A percentile compares a stretch with the other conserved stretches of the same genome.
phyloP scores from a whole-genome alignment of 2,113 vertebrate species.

The Crypturellus undulatus region DNA sequence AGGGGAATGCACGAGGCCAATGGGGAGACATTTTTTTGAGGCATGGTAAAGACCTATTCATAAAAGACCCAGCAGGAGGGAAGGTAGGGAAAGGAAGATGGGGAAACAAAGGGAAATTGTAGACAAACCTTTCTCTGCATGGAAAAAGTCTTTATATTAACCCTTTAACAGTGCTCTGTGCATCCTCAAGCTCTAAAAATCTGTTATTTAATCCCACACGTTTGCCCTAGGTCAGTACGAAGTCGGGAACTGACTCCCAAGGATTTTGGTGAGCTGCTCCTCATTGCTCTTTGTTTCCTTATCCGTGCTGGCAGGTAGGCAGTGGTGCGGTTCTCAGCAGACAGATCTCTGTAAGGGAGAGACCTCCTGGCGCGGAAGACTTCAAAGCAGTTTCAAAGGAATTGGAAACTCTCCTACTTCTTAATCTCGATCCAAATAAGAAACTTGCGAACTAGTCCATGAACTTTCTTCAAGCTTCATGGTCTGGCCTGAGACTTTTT shows the following conservation, averaged over 20 bases:
- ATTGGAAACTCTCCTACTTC: background rate
- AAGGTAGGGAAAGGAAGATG: conserved; percentile 4
- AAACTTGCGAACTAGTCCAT: background rate
- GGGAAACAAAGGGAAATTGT: background rate
- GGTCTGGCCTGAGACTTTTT: background rate
- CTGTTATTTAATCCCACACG: background rate
- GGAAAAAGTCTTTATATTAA: background rate
- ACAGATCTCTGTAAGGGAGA: background rate
- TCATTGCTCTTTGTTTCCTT: background rate
- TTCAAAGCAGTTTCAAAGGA: background rate
- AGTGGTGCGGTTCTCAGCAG: background rate
- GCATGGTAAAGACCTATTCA: background rate
- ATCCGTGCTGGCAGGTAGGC: background rate
- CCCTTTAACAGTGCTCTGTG: background rate
- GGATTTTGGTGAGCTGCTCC: background rate
- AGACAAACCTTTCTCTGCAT: background rate
- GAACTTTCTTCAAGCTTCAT: background rate
- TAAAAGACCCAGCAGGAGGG: conserved; percentile 18
- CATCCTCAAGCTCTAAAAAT: background rate
- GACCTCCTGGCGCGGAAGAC: background rate
- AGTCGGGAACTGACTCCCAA: background rate
- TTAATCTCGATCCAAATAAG: background rate
- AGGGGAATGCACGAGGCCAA: background rate
- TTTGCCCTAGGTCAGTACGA: background rate
- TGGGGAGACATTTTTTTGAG: background rate